These are phyloP conservation scores for Allolobophora icterica DNA, from an alignment of 2,888 invertebrate species.

Conservation along the genomic window DNA sequence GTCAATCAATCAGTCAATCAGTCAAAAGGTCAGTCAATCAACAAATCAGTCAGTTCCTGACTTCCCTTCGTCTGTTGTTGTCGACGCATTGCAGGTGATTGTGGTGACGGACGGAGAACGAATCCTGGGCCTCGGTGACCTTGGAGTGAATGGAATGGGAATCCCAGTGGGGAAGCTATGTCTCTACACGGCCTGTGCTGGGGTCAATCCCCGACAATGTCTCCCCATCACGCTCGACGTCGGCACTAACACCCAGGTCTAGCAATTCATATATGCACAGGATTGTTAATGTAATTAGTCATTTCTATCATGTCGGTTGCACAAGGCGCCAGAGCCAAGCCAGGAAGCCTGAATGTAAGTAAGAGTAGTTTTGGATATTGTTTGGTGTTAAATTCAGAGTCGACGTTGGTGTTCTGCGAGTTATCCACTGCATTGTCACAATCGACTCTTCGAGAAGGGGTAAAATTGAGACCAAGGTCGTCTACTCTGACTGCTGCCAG, in stretches of 20 bases:
- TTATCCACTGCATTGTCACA: background rate
- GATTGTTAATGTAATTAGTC: no score
- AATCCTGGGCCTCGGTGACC: slow-evolving; percentile 94
- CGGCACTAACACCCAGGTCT: slow-evolving; percentile 85
- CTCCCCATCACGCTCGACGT: slow-evolving; percentile 93
- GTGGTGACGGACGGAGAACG: slow-evolving; percentile 98
- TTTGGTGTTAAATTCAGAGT: background rate
- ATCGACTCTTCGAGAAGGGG: background rate
- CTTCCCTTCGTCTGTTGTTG: no score
- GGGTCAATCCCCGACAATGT: slow-evolving; percentile 92
- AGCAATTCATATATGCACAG: background rate
- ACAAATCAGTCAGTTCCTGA: no score
- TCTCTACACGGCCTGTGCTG: slow-evolving; percentile 94
- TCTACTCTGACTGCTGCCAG: background rate
- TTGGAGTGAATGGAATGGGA: slow-evolving; percentile 83
- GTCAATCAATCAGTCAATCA: background rate
- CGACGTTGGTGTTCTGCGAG: background rate
- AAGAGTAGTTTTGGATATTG: background rate
- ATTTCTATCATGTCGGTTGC: no score
- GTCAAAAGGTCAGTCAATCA: background rate
- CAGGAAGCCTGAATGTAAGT: no score
- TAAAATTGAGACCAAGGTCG: background rate
- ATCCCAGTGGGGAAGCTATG: slow-evolving; percentile 78
- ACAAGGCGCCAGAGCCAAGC: no score
- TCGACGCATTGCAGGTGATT: slow-evolving; percentile 61